phyloP scores from a whole-genome alignment of 2,113 vertebrate genomes.

The Cichladusa arquata region DNA sequence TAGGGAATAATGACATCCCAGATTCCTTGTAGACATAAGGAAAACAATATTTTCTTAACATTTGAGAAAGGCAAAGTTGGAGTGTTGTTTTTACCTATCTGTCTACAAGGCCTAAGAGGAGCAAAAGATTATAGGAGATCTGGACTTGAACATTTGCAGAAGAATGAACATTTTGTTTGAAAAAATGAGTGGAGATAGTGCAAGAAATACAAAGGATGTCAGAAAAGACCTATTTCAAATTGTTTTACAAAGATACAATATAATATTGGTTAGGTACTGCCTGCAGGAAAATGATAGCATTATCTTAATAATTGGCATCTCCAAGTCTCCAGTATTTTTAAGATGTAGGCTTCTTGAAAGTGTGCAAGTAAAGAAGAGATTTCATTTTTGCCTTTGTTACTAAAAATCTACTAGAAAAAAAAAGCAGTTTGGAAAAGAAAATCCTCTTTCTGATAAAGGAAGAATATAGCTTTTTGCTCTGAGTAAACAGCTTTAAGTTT shows the following conservation, averaged over 20 bases:
- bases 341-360: background rate
- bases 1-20: background rate
- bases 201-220: background rate
- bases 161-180: background rate
- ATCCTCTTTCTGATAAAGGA: background rate
- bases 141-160: background rate
- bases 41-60: background rate
- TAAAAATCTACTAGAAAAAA: background rate
- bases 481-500: background rate
- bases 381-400: background rate
- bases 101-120: background rate
- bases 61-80: background rate
- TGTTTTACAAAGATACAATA: constrained; percentile 18
- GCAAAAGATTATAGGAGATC: background rate
- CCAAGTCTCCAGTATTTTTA: background rate
- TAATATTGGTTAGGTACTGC: background rate
- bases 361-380: background rate
- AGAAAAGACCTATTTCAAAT: constrained; percentile 1
- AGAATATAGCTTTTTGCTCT: background rate
- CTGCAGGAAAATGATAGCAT: constrained; percentile 31
- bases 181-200: background rate
- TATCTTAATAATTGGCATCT: background rate
- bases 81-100: background rate
- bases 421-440: background rate
- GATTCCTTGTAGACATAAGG: background rate